Evolutionary conservation across 2,888 invertebrate genomes (phyloP).

Genomic region (Drosophila testacea): DNA sequence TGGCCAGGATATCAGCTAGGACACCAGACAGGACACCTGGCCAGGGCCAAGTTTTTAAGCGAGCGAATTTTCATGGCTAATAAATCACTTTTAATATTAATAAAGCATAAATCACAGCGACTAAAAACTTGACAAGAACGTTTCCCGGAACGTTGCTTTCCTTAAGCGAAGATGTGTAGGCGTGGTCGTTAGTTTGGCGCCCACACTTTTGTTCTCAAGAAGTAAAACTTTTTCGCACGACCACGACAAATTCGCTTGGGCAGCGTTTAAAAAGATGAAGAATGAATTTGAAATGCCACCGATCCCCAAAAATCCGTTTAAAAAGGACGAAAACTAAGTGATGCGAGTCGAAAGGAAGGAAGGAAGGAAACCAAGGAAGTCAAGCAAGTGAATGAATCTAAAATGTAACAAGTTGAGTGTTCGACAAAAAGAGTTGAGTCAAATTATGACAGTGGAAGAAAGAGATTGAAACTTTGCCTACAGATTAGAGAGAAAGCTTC

Average conservation of each 20-base stretch:
- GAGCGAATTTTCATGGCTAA: constrained; percentile 72
- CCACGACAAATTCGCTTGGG: not conserved
- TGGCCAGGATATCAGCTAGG: constrained; percentile 25
- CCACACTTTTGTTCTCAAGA: not conserved
- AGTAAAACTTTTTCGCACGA: constrained; percentile 9
- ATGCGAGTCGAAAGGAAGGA: not conserved
- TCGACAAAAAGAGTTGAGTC: constrained; percentile 12
- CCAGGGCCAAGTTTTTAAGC: constrained; percentile 52
- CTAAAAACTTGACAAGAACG: constrained; percentile 60
- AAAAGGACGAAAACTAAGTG: constrained; percentile 2
- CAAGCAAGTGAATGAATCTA: constrained; percentile 19
- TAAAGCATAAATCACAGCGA: constrained; percentile 82
- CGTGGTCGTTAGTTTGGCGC: constrained; percentile 27
- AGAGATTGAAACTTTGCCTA: not conserved
- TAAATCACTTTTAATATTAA: constrained; percentile 84
- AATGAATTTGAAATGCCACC: constrained; percentile 12
- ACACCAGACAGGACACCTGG: constrained; percentile 19
- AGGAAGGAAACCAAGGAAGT: constrained; percentile 6
- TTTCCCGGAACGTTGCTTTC: not conserved
- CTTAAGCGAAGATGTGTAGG: not conserved
- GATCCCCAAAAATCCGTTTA: constrained; percentile 14
- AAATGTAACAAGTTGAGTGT: constrained; percentile 26
- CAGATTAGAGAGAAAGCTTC: not conserved
- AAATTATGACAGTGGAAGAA: not conserved
- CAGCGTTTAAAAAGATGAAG: constrained; percentile 30